Percentiles rank a stretch among this genome's conserved stretches.
These are phyloP conservation scores for Gavia stellata DNA, from an alignment of 2,113 vertebrate genomes.

Conservation along the genomic window DNA sequence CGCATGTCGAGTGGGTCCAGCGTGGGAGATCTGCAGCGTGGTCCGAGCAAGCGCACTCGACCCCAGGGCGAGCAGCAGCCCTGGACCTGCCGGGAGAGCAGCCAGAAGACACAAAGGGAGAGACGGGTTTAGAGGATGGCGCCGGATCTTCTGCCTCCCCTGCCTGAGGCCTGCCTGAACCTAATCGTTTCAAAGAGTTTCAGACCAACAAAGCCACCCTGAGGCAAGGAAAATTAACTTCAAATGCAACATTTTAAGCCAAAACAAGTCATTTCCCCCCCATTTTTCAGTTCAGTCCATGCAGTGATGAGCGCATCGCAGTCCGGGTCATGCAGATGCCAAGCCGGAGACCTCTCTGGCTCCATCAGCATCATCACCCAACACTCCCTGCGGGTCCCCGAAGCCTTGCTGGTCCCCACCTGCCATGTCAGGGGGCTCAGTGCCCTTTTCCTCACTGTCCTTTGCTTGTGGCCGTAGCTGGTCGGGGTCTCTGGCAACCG, in stretches of 20 bases:
- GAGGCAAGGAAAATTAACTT: neutral
- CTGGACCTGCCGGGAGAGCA: neutral
- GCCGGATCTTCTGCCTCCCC: neutral
- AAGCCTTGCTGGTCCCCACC: neutral
- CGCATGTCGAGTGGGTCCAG: rapidly evolving
- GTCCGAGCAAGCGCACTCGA: rapidly evolving
- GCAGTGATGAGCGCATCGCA: neutral
- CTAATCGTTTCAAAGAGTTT: neutral
- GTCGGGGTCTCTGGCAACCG: neutral
- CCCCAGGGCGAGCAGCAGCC: neutral
- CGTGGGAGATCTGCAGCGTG: rapidly evolving
- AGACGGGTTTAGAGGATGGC: neutral
- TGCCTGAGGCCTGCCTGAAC: neutral
- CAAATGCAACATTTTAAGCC: neutral
- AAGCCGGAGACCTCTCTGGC: neutral
- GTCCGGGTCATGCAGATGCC: neutral
- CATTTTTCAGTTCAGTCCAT: neutral
- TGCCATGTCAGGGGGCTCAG: neutral
- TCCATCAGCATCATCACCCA: neutral
- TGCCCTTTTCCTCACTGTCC: neutral
- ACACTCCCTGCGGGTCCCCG: rapidly evolving
- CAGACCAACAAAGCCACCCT: neutral
- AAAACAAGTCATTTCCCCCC: neutral
- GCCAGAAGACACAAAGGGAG: neutral
- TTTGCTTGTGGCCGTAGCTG: neutral